Evolutionary conservation across 2,888 invertebrate genomes (phyloP).

Genomic region (Andricus quercusramuli): DNA sequence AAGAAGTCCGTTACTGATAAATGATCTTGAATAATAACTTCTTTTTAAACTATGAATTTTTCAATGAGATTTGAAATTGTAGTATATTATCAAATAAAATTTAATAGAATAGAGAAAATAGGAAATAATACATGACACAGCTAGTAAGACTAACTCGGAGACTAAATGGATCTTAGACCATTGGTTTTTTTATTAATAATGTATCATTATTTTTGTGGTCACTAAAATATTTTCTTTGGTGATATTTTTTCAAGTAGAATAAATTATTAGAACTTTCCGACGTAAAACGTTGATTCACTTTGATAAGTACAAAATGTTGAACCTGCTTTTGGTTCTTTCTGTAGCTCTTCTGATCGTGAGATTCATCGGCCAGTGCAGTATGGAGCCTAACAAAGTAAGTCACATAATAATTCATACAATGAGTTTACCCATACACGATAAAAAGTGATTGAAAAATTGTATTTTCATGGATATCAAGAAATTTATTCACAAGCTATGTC

Average conservation of each 20-base stretch:
- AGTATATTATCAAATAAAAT: no score
- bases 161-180: no score
- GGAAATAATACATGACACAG: no score
- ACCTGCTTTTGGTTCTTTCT: slow-evolving; percentile 49
- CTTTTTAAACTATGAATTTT: no score
- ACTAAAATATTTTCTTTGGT: no score
- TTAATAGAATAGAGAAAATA: no score
- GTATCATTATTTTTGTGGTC: no score
- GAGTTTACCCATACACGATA: background rate
- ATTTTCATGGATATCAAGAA: background rate
- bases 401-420: slow-evolving; percentile 6
- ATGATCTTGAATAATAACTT: no score
- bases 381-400: slow-evolving; percentile 45
- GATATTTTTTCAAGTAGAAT: background rate
- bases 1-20: no score
- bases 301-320: slow-evolving; percentile 51
- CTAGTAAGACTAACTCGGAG: no score
- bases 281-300: background rate
- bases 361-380: background rate
- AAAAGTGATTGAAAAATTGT: background rate
- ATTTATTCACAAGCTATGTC: background rate
- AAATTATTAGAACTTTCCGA: background rate
- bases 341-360: slow-evolving; percentile 50
- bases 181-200: no score
- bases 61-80: no score